Percentiles rank a stretch among this genome's conserved stretches.
phyloP scores from a whole-genome alignment of 2,113 vertebrate species.

The Zeus faber region DNA sequence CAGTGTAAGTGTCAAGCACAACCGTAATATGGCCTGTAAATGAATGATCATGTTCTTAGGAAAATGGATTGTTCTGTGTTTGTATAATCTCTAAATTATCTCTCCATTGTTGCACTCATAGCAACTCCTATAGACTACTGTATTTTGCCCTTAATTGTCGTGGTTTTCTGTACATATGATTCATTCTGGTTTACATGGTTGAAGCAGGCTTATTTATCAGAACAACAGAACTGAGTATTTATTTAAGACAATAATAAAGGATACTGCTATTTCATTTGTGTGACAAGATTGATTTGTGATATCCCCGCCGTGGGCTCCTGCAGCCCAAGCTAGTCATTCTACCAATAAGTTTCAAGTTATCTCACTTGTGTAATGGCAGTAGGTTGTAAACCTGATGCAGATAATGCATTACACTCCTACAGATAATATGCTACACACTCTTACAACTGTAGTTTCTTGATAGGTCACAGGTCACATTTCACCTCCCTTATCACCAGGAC shows the following conservation, averaged over 20 bases:
- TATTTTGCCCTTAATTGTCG: constrained; percentile 12
- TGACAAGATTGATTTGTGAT: no score
- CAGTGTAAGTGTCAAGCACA: constrained; percentile 53
- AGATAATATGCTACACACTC: no score
- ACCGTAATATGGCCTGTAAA: constrained; percentile 45
- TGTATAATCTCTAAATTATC: constrained; percentile 18
- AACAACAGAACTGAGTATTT: no score
- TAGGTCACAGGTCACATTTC: no score
- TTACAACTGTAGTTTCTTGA: no score
- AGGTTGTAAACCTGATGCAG: no score
- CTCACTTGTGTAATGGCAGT: no score
- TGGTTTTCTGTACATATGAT: constrained; percentile 39
- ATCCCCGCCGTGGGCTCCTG: no score
- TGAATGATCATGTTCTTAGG: constrained; percentile 51
- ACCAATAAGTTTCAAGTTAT: no score
- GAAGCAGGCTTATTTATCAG: constrained; percentile 41
- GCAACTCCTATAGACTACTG: constrained; percentile 26
- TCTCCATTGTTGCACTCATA: constrained; percentile 32
- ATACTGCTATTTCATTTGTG: constrained; percentile 15
- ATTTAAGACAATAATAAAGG: constrained; percentile 12
- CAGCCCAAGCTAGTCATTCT: no score
- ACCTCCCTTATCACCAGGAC: no score
- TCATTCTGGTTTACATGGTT: constrained; percentile 17
- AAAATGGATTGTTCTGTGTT: constrained; percentile 30
- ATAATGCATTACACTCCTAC: no score